Base-by-base conservation (phyloP, 2,113 vertebrate species). In the Microtus richardsoni region DNA sequence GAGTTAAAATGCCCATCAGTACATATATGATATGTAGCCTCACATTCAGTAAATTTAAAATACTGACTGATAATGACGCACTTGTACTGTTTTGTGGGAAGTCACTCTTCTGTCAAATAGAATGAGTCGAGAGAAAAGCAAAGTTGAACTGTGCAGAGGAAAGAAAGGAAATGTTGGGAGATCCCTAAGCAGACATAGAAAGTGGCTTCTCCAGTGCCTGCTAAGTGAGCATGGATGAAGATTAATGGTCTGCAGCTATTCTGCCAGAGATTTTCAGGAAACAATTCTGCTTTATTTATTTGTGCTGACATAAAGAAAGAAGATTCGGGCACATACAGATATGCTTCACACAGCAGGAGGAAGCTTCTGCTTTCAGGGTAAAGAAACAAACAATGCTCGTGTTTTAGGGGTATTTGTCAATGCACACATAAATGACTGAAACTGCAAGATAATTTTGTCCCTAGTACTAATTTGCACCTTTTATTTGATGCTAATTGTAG, bases 291-390 rank as follows among this genome's bases (percentile, higher is more conserved):
- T 98, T 96, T 97, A 97, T 98, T 98, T 98, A 94, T 98, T 95
- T 97, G 95, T 78, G 66, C 94, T 97, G 95, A 82, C 91, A 97
- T 62, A 47, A 78, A 97, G 92, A 92, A 91, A 88, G 71, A 96
- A 94, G 54, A 17, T 77, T 96, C 2, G 6, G 66, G 33, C 94
- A 96, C 90, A 97, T 93, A 91, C 33, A 97, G 39, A 84, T 80
- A 49, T 88, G 95, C 82, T 91, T 96, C 91, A 94, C 93, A 96
- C 80, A 95, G 94, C 52, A 95, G 62, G 21, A 95, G 73, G 77
- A 96, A 96, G 79, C 95, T 96, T 98, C 93, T 98, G 97, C 93
- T 97, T 98, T 96, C 96, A 95, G 90, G 97, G 97, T 96, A 96
- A 96, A 36, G 22, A 64, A 62, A 83, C 24, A 3, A 60, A 60